Evolutionary conservation across 2,888 invertebrate species (phyloP).

Genomic region (Eupithecia exiguata): DNA sequence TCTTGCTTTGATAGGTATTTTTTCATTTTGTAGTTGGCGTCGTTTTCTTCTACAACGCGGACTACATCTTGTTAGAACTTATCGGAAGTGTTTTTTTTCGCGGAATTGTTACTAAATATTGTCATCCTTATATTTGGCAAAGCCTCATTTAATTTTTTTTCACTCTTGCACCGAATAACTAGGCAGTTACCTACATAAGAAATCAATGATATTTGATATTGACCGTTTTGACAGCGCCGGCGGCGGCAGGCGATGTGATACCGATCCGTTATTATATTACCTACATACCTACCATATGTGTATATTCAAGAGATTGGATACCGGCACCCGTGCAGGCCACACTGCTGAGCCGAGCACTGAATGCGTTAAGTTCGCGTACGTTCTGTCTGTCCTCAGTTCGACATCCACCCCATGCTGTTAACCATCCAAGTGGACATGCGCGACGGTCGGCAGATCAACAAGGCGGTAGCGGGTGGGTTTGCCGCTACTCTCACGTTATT

Average conservation of each 20-base stretch:
- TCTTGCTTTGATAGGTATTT: too few relatives aligned
- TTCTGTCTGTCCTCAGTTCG: conserved; percentile 82
- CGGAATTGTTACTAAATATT: too few relatives aligned
- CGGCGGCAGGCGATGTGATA: background rate
- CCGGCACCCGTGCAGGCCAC: too few relatives aligned
- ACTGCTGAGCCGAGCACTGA: background rate
- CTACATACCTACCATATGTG: too few relatives aligned
- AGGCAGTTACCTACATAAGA: background rate
- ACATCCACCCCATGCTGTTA: conserved; percentile 92
- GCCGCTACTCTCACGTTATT: conserved; percentile 86
- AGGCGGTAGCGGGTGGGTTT: conserved; percentile 89
- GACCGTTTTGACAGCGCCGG: background rate
- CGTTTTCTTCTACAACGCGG: too few relatives aligned
- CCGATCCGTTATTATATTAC: background rate
- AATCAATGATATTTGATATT: background rate
- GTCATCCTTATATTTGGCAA: too few relatives aligned
- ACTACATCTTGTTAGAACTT: too few relatives aligned
- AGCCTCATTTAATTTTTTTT: too few relatives aligned
- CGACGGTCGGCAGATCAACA: conserved; percentile 88
- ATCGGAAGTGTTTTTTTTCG: too few relatives aligned
- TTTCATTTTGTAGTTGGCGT: too few relatives aligned
- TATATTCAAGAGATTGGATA: background rate
- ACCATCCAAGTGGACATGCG: conserved; percentile 97
- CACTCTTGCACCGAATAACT: background rate
- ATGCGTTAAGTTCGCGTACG: background rate